A percentile compares a stretch with the other conserved stretches of the same genome.
These are phyloP conservation scores for Hirtodrosophila confusa DNA, from an alignment of 2,888 invertebrate genomes.

Conservation along the genomic window DNA sequence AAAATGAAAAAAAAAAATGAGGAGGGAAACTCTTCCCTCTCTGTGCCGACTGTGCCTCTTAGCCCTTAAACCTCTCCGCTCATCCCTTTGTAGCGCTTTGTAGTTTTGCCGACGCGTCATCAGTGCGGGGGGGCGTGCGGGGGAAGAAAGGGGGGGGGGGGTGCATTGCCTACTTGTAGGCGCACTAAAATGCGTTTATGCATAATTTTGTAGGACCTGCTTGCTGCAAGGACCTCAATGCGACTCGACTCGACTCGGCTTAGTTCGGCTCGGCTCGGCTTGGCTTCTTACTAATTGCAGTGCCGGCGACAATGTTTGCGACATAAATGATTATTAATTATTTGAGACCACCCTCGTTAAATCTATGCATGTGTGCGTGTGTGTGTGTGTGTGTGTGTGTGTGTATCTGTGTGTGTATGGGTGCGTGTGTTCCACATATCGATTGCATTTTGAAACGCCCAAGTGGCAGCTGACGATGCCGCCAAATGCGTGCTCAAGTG, in stretches of 20 bases:
- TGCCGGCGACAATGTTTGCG: conserved; percentile 53
- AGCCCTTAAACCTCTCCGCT: background rate
- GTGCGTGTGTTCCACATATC: conserved; percentile 74
- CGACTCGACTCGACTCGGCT: conserved; percentile 14
- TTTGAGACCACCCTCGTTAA: conserved; percentile 41
- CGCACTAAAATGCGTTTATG: conserved; percentile 82
- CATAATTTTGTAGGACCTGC: conserved; percentile 70
- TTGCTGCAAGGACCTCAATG: conserved; percentile 2
- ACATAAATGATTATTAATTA: conserved; percentile 78
- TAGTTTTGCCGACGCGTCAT: conserved; percentile 49
- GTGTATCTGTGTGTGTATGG: conserved; percentile 25
- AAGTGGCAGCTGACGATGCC: conserved; percentile 76
- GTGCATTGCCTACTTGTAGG: conserved; percentile 80
- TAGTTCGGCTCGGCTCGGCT: conserved; percentile 10
- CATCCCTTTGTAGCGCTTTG: conserved; percentile 43
- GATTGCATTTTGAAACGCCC: conserved; percentile 73
- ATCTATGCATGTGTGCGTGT: background rate
- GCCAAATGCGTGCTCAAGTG: conserved; percentile 83
- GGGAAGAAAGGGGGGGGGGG: background rate
- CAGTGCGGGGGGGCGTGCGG: conserved; percentile 22
- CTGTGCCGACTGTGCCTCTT: background rate
- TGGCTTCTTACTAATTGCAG: conserved; percentile 61
- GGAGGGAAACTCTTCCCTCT: background rate
- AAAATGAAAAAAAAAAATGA: conserved; percentile 5
- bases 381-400: conserved; percentile 8